These are phyloP conservation scores for Myotis lucifugus DNA, from an alignment of 2,113 vertebrate genomes.

Conservation along the genomic window DNA sequence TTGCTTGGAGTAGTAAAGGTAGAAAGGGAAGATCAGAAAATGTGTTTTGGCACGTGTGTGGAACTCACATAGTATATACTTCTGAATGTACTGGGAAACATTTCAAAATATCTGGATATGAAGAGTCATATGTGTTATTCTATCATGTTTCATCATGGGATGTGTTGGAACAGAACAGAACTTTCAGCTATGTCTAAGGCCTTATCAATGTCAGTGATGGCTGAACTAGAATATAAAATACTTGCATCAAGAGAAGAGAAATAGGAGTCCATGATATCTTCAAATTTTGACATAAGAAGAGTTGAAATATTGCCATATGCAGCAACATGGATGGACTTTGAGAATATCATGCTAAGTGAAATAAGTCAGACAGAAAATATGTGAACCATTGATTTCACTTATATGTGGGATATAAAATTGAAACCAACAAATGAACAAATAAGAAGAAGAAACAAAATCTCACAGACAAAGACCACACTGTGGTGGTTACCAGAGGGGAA, in stretches of 20 bases:
- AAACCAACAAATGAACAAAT: background rate
- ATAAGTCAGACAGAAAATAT: too few relatives aligned
- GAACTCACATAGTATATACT: background rate
- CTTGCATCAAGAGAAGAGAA: background rate
- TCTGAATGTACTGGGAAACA: background rate
- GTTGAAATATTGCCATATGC: too few relatives aligned
- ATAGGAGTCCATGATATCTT: background rate
- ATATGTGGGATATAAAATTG: too few relatives aligned
- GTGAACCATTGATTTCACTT: too few relatives aligned
- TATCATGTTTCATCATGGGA: background rate
- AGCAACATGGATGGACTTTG: too few relatives aligned
- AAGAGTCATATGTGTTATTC: background rate
- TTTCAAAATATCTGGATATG: background rate
- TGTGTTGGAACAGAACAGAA: background rate
- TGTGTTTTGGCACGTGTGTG: background rate
- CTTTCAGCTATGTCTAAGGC: background rate
- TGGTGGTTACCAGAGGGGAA: background rate
- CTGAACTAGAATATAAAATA: background rate
- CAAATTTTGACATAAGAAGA: too few relatives aligned
- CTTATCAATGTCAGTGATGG: background rate
- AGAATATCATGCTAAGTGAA: too few relatives aligned
- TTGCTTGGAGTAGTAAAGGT: background rate
- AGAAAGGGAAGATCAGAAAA: too few relatives aligned
- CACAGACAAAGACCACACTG: background rate
- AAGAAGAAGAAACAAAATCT: background rate